Conservation (phyloP, 2,797 vertebrate species). For the Helostoma temminkii region DNA sequence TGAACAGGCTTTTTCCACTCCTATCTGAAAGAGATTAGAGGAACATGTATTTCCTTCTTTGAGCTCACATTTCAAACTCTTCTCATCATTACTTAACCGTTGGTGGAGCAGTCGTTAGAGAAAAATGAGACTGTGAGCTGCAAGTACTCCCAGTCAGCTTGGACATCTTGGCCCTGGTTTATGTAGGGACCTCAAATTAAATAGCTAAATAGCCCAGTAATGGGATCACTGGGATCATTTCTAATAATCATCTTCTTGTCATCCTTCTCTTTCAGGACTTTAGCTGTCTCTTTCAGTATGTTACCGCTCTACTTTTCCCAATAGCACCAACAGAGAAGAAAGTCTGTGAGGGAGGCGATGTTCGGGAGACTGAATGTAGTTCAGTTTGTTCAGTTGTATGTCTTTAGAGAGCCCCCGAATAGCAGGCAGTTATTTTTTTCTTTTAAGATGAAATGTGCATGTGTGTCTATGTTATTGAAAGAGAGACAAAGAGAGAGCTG, state of each 20-base stretch:
- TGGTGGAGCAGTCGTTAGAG: constrained; percentile 42
- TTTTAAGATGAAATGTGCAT: constrained; percentile 66
- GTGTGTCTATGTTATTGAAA: constrained; percentile 53
- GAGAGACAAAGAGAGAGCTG: constrained; percentile 58
- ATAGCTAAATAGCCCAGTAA: constrained; percentile 59
- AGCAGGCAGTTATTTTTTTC: constrained; percentile 39
- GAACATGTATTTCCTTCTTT: constrained; percentile 72
- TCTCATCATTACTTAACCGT: constrained; percentile 59
- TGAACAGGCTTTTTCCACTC: constrained; percentile 64
- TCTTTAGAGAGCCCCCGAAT: constrained; percentile 64
- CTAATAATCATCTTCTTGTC: constrained; percentile 36
- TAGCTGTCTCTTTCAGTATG: constrained; percentile 27
- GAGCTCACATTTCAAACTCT: constrained; percentile 73
- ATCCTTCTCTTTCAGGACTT: constrained; percentile 34
- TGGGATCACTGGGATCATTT: constrained; percentile 51
- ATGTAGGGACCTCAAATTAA: constrained; percentile 53
- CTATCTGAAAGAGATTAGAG: constrained; percentile 77
- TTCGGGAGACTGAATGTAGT: constrained; percentile 59
- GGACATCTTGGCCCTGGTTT: constrained; percentile 55
- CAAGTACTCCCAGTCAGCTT: constrained; percentile 35
- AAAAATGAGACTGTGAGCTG: constrained; percentile 43
- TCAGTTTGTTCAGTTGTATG: constrained; percentile 63
- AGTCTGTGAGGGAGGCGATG: constrained; percentile 44
- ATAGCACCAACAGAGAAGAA: constrained; percentile 37
- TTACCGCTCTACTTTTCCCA: constrained; percentile 24